Evolutionary conservation across 2,888 invertebrate species (phyloP), one percentile per base, ranked within the genome.

Genomic region (Griposia aprilina): DNA sequence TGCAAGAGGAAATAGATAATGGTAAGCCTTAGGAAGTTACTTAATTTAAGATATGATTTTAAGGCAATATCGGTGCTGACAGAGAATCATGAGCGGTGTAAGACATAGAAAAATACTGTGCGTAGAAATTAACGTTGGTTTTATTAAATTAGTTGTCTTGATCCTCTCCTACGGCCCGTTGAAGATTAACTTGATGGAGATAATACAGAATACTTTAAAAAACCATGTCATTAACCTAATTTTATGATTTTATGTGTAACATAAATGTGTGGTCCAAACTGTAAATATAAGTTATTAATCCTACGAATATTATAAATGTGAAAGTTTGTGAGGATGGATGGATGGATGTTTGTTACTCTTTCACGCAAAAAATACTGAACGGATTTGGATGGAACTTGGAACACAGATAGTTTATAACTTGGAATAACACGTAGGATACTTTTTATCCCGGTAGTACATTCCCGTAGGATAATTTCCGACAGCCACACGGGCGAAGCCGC

Each of bases 1-100:
- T 97, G 95, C 97, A 94, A 83, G 95, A 95, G 68, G 95, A 96
- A 84, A 92, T 92, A 80, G 95, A 94, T 62, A 95, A 94, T 91
- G 97, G 94, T 69, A 59, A 69, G 69, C 36, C 36, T 8, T 30
- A 50, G 23, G 15, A 50, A 50, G 5, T 67, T 30, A 15, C 4
- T 8, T 67, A 50, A 4, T 50, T 30, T 48, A 30, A 26, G 20
- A 1, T 11, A 67, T 13, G 11, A 13, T 26, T 26, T n/a, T 45
- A 45, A 1, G 26, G 20, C 13, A 67, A 20, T 67, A 20, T 48
- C 11, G 36, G 8, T 41, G n/a, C n/a, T 41, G 41, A 15, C 7
- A 36, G 23, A 36, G 36, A 36, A 45, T 66, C 66, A 66, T 26
- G 15, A 50, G 2, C 23, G 15, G 30, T 50, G 1, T 5, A 50